A percentile compares a stretch with the other conserved stretches of the same genome.
phyloP scores from a whole-genome alignment of 2,113 vertebrate species.

The Rhinogobius similis region DNA sequence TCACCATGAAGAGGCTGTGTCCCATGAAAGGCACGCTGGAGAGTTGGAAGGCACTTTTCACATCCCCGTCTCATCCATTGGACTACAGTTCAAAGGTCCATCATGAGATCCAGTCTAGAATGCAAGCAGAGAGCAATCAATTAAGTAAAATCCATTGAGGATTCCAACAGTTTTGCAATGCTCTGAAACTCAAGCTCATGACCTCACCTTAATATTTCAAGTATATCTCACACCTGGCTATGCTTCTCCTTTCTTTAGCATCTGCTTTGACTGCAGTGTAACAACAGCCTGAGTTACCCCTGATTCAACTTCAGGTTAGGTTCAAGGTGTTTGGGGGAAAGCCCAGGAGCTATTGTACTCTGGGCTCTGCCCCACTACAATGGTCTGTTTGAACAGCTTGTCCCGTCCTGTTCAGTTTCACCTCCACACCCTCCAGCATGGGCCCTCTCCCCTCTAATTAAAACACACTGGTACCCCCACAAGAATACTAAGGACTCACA shows the following conservation, averaged over 20 bases:
- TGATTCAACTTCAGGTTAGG: conserved; percentile 52
- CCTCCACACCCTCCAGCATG: conserved; percentile 30
- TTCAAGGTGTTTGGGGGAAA: conserved; percentile 54
- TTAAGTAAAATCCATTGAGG: neutral
- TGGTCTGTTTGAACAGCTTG: conserved; percentile 62
- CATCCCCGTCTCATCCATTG: conserved; percentile 9
- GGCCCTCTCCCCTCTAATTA: conserved; percentile 62
- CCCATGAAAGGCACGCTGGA: conserved; percentile 77
- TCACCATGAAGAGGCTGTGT: conserved; percentile 38
- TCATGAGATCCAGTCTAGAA: conserved; percentile 31
- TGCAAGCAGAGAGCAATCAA: conserved; percentile 21
- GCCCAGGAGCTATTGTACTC: conserved; percentile 31
- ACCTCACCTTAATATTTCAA: conserved; percentile 25
- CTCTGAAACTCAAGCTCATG: conserved; percentile 3
- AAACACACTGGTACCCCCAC: conserved; percentile 30
- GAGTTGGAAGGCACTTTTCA: conserved; percentile 17
- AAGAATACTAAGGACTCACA: conserved; percentile 6
- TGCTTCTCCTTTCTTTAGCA: conserved; percentile 61
- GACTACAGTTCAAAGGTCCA: conserved; percentile 32
- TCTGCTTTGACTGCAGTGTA: conserved; percentile 18
- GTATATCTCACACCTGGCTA: conserved; percentile 50
- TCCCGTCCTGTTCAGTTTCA: conserved; percentile 70
- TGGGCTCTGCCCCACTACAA: conserved; percentile 13
- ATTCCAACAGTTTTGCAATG: conserved; percentile 14
- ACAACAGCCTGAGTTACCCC: conserved; percentile 39